phyloP scores from a whole-genome alignment of 2,797 vertebrate genomes.

The Enteromius fasciolatus region DNA sequence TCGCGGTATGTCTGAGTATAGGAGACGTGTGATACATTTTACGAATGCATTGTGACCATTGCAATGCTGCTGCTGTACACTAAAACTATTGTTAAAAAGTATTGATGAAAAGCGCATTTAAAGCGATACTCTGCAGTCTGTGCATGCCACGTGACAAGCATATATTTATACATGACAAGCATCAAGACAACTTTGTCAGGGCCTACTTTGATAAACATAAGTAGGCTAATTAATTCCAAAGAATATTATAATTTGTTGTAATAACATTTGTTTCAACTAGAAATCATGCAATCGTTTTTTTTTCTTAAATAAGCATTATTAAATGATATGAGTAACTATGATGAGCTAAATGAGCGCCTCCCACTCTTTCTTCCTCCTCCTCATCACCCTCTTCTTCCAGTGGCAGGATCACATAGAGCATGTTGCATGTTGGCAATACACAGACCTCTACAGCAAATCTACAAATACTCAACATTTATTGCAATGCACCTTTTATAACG shows the following conservation, averaged over 20 bases:
- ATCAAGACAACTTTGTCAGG: conserved; percentile 7
- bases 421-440: background rate
- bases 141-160: conserved; percentile 4
- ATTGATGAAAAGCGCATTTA: background rate
- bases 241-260: background rate
- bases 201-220: background rate
- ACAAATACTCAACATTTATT: background rate
- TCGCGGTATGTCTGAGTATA: background rate
- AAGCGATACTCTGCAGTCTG: background rate
- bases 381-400: background rate
- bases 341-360: background rate
- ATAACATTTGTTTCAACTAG: background rate
- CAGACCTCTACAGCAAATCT: background rate
- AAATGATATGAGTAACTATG: background rate
- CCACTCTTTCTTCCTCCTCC: background rate
- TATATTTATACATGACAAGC: background rate
- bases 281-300: background rate
- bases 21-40: background rate
- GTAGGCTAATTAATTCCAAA: background rate
- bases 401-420: conserved; percentile 14
- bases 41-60: too few species aligned
- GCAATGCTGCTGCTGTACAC: background rate
- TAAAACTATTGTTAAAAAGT: background rate
- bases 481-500: background rate
- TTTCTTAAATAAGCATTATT: background rate